These are phyloP conservation scores for Dermolepida albohirtum DNA, from an alignment of 2,888 invertebrate species.

Conservation along the genomic window DNA sequence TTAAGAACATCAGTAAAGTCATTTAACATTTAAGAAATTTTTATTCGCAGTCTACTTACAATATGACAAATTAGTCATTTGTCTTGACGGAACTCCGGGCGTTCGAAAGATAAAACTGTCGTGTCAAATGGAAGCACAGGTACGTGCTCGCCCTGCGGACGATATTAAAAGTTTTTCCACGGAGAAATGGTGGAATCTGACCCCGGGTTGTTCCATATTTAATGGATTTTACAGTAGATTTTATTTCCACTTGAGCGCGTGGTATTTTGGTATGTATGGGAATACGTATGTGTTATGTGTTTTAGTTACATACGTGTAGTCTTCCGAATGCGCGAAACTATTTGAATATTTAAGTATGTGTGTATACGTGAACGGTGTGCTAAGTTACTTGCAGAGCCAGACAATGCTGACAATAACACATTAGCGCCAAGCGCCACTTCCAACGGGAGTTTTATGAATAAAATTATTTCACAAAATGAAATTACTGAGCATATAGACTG, in stretches of 20 bases:
- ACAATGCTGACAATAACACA: conserved; percentile 1
- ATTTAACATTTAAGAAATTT: conserved; percentile 50
- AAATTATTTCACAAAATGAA: background rate
- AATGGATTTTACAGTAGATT: conserved; percentile 36
- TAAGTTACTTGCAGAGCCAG: conserved; percentile 12
- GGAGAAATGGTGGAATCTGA: conserved; percentile 30
- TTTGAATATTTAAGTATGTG: conserved; percentile 35
- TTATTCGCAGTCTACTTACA: conserved; percentile 48
- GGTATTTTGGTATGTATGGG: conserved; percentile 11
- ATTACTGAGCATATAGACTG: no score
- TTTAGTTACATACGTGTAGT: conserved; percentile 19
- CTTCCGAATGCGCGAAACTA: conserved; percentile 17
- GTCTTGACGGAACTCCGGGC: conserved; percentile 49
- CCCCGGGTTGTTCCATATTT: conserved; percentile 29
- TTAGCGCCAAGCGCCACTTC: conserved; percentile 7
- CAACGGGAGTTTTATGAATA: conserved; percentile 18
- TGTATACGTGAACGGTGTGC: conserved; percentile 25
- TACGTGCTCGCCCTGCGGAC: conserved; percentile 55
- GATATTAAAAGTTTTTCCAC: conserved; percentile 52
- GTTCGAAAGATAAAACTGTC: conserved; percentile 57
- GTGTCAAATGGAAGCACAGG: conserved; percentile 57
- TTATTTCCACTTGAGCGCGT: conserved; percentile 21
- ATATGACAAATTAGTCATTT: conserved; percentile 55
- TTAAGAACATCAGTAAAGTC: background rate
- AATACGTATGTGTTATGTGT: conserved; percentile 6